Conservation (phyloP, 1,140 invertebrate species). For the Drosophila ficusphila region DNA sequence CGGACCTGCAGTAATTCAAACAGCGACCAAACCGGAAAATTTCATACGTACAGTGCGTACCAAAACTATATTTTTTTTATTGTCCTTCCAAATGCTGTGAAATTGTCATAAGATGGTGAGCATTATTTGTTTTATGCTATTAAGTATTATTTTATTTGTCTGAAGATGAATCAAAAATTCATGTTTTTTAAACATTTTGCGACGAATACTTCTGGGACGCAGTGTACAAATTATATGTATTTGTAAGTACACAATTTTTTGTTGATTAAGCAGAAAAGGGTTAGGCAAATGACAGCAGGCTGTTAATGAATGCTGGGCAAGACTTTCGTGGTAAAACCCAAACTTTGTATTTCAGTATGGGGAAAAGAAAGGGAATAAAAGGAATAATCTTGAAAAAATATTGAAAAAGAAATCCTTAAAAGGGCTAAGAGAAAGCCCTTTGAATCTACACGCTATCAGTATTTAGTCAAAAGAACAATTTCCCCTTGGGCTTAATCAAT, state of each 20-base stretch:
- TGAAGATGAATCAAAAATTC: not conserved
- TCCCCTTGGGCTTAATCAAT: constrained; percentile 40
- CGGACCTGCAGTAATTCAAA: constrained; percentile 66
- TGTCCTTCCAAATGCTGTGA: no score
- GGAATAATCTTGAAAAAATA: constrained; percentile 32
- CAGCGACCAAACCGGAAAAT: constrained; percentile 57
- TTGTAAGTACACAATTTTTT: constrained; percentile 37
- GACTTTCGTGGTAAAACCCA: constrained; percentile 18
- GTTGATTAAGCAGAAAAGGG: constrained; percentile 48
- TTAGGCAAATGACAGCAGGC: constrained; percentile 29
- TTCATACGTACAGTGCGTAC: constrained; percentile 48
- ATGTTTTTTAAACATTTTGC: not conserved
- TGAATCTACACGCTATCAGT: constrained; percentile 36
- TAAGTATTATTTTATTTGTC: no score
- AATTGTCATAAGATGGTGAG: no score
- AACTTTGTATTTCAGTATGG: constrained; percentile 12
- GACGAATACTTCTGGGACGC: not conserved
- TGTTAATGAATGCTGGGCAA: constrained; percentile 48
- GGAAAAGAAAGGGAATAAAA: constrained; percentile 2
- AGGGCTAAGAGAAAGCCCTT: constrained; percentile 13
- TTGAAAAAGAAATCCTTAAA: constrained; percentile 27
- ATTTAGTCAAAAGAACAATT: constrained; percentile 39
- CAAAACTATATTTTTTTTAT: not conserved
- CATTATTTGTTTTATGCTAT: no score
- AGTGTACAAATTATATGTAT: constrained; percentile 30